Percentiles rank a stretch among this genome's conserved stretches.
Conservation (phyloP, 2,797 vertebrate species). For the Takifugu rubripes region DNA sequence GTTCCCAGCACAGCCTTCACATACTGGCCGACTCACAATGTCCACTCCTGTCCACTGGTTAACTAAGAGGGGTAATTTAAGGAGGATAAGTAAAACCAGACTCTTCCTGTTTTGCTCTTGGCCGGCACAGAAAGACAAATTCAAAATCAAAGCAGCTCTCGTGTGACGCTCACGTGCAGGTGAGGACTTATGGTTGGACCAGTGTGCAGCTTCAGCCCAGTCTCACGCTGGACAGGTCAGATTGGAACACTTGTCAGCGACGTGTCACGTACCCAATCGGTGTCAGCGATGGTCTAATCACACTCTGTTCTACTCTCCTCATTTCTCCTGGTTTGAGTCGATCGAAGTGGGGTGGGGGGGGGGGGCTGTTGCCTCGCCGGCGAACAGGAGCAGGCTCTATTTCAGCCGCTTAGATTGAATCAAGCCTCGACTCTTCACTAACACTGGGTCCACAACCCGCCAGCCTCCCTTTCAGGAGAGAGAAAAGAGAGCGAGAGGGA, state of each 20-base stretch:
- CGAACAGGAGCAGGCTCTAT: conserved; percentile 36
- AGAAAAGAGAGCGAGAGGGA: conserved; percentile 9
- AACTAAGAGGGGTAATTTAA: no score
- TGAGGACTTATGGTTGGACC: not conserved
- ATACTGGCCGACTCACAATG: no score
- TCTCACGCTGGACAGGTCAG: conserved; percentile 15
- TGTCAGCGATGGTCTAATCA: conserved; percentile 46
- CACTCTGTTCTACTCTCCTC: conserved; percentile 30
- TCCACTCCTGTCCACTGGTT: no score
- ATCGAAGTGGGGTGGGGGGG: no score
- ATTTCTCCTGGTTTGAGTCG: conserved; percentile 10
- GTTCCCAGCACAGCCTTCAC: no score
- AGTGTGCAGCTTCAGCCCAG: no score
- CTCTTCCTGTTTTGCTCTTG: no score
- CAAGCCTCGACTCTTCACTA: conserved; percentile 37
- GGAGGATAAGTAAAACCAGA: no score
- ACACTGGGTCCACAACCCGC: conserved; percentile 18
- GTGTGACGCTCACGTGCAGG: not conserved
- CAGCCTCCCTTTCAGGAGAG: conserved; percentile 34
- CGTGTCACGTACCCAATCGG: conserved; percentile 31
- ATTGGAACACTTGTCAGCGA: conserved; percentile 26
- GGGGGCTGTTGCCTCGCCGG: conserved; percentile 7
- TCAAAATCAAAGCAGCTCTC: not conserved
- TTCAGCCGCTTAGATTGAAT: conserved; percentile 50
- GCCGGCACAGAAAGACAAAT: no score